phyloP scores from a whole-genome alignment of 2,797 vertebrate genomes.

The Darevskia mixta region DNA sequence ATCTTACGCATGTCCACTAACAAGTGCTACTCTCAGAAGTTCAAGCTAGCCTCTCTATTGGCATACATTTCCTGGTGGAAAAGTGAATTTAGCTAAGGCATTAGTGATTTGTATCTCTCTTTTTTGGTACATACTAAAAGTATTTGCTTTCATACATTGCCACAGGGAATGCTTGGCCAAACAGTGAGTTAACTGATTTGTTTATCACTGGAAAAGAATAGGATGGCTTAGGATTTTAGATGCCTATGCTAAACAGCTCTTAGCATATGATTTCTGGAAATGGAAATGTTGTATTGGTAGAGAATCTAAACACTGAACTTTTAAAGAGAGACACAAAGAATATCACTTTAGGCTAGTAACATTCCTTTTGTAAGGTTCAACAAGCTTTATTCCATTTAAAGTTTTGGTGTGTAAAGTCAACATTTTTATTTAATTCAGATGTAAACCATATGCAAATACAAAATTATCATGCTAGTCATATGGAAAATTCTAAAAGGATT shows the following conservation, averaged over 20 bases:
- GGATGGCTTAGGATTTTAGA: not conserved
- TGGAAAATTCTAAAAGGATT: slow-evolving; percentile 49
- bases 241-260: not conserved
- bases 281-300: not conserved
- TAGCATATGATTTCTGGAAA: not conserved
- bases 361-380: slow-evolving; percentile 18
- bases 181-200: not conserved
- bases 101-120: not conserved
- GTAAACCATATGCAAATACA: slow-evolving; percentile 51
- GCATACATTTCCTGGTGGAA: not conserved
- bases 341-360: slow-evolving; percentile 18
- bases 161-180: not conserved
- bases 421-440: slow-evolving; percentile 50
- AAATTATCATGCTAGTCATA: slow-evolving; percentile 44
- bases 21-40: not conserved
- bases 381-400: slow-evolving; percentile 37
- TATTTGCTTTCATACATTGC: not conserved
- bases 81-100: not conserved
- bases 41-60: not conserved
- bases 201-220: not conserved
- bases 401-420: slow-evolving; percentile 39
- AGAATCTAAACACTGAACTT: not conserved
- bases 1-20: too few relatives aligned
- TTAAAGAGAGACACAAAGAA: not conserved
- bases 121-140: not conserved